These are phyloP conservation scores for Euwallacea similis DNA, from an alignment of 1,140 invertebrate genomes.

Conservation along the genomic window DNA sequence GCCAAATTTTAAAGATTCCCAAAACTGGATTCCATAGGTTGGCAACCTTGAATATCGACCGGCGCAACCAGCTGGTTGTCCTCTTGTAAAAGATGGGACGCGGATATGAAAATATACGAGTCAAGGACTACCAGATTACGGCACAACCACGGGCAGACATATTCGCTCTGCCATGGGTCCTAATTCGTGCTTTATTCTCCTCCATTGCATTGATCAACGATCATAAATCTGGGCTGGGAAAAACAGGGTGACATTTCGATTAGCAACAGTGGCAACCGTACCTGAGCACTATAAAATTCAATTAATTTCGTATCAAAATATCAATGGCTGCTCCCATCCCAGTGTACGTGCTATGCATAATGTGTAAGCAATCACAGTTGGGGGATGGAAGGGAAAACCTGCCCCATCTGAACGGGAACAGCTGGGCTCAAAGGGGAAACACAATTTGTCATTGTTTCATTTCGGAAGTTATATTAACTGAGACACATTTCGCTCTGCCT, in stretches of 20 bases:
- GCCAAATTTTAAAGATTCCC: constrained; percentile 35
- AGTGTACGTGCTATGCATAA: constrained; percentile 53
- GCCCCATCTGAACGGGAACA: constrained; percentile 44
- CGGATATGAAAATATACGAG: constrained; percentile 45
- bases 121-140: constrained; percentile 46
- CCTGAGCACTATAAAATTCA: constrained; percentile 39
- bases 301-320: constrained; percentile 47
- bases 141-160: constrained; percentile 25
- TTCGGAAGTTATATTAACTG: constrained; percentile 33
- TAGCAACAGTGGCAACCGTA: constrained; percentile 30
- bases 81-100: constrained; percentile 43
- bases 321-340: constrained; percentile 41
- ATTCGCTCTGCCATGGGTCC: background rate
- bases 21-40: constrained; percentile 32
- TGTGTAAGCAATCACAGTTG: constrained; percentile 53
- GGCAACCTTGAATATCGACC: constrained; percentile 34
- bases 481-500: background rate
- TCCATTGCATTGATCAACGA: no score
- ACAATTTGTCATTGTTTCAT: constrained; percentile 50
- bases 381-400: constrained; percentile 38
- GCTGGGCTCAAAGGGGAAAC: constrained; percentile 47
- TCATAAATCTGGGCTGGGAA: constrained; percentile 21
- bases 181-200: background rate
- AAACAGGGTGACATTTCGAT: constrained; percentile 35
- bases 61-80: constrained; percentile 41